A percentile compares a stretch with the other conserved stretches of the same genome.
Evolutionary conservation across 2,797 vertebrate genomes (phyloP).

Genomic region (Apodemus agrarius): DNA sequence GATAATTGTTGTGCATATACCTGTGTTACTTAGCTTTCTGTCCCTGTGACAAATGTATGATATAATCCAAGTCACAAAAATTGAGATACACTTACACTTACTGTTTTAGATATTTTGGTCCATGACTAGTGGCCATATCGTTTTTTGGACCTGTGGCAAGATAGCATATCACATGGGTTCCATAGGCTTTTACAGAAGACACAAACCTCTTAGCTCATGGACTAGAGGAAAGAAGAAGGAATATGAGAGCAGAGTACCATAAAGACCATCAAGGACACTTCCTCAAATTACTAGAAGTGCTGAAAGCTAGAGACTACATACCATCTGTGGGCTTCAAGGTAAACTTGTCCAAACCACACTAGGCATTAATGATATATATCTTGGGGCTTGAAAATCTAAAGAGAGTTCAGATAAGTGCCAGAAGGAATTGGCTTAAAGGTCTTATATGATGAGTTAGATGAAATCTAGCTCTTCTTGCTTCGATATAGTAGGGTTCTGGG

Average conservation of each 20-base stretch:
- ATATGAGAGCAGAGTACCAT: neutral
- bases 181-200: too few species aligned
- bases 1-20: neutral
- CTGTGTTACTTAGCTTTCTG: neutral
- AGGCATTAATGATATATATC: neutral
- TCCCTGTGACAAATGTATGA: neutral
- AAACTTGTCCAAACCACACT: neutral
- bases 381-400: neutral
- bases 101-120: neutral
- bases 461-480: neutral
- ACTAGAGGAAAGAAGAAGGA: too few species aligned
- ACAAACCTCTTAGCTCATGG: neutral
- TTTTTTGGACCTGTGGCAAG: neutral
- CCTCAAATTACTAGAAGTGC: neutral
- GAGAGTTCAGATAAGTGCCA: neutral
- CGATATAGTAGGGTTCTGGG: neutral
- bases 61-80: neutral
- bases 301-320: neutral
- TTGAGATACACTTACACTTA: neutral
- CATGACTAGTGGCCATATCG: neutral
- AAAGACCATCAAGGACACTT: rapidly evolving
- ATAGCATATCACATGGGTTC: neutral
- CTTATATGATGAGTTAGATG: neutral
- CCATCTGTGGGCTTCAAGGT: neutral
- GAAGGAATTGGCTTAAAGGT: neutral